These are phyloP conservation scores for Protophormia terraenovae DNA, from an alignment of 2,888 invertebrate species.

Conservation along the genomic window DNA sequence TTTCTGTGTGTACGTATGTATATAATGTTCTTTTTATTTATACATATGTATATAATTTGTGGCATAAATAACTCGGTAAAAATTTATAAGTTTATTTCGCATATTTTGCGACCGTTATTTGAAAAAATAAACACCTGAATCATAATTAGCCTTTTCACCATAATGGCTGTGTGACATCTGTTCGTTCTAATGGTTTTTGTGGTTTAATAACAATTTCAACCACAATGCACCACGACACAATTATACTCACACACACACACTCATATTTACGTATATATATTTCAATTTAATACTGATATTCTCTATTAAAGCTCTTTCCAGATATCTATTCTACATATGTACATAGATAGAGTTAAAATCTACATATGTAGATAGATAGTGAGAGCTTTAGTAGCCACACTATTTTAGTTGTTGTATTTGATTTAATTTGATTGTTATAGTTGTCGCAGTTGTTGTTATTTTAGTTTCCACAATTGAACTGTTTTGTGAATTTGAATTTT, in stretches of 20 bases:
- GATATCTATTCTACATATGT: background rate
- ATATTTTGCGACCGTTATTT: conserved; percentile 6
- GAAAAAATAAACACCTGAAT: conserved; percentile 17
- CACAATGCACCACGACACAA: conserved; percentile 7
- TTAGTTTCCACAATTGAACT: background rate
- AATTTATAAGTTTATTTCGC: conserved; percentile 15
- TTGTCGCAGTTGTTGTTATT: background rate
- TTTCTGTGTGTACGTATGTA: background rate
- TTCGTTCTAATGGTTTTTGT: conserved; percentile 38
- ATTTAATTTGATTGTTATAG: conserved; percentile 7
- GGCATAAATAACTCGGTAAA: conserved; percentile 1
- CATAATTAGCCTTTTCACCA: conserved; percentile 31
- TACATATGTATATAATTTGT: background rate
- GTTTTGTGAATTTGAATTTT: background rate
- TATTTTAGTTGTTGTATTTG: background rate
- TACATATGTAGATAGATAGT: background rate
- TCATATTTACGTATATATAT: background rate
- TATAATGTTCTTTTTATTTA: background rate
- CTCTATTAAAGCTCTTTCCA: background rate
- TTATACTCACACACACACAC: background rate
- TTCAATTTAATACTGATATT: too few relatives aligned
- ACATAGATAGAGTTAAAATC: too few relatives aligned
- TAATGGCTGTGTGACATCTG: conserved; percentile 55
- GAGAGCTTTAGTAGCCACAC: background rate
- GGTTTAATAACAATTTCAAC: conserved; percentile 43